Base-by-base conservation (phyloP, 2,888 invertebrate species). In the Lithophane semibrunnea region DNA sequence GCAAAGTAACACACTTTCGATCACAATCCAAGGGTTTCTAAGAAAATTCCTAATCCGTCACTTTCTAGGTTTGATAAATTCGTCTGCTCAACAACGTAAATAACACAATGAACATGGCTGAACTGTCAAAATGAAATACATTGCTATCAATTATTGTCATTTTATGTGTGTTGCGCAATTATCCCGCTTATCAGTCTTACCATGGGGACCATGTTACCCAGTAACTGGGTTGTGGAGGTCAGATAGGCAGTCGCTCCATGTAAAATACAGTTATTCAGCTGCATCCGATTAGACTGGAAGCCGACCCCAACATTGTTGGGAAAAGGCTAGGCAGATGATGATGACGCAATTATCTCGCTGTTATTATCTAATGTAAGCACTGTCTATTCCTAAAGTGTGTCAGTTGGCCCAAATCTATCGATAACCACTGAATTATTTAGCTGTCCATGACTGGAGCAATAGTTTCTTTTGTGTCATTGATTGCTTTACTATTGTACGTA, bases 341-440 rank as follows among this genome's bases (percentile, higher is more conserved):
- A 37, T 37, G 37, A 37, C 37, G 5, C 37, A 37, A 37, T 5
- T 37, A 37, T 37, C 37, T 16, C 2, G 1, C 16, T 13, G 16
- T 60, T 60, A 29, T 18, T 60, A 47, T 16, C 16, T 16, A 58
- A 24, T 82, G 76, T 82, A 44, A 65, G 24, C 54, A 5, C 21
- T 4, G 54, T 5, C 18, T 61, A 16, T 18, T 7, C 0, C 10
- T 3, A 42, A 16, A 80, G 4, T 61, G 60, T 64, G 60, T 52
- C 66, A 68, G 77, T 37, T 56, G 69, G n/a, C 29, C 58, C 44
- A 56, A 82, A 78, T 52, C 8, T 75, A 42, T 75, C 76, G 44
- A 71, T 64, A 49, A 13, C 47, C 21, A 21, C 37, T 85, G 66
- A 83, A 73, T 83, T 67, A 82, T 82, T 77, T 47, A 82, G 37